Base-by-base conservation (phyloP, 2,113 vertebrate genomes). In the Hemichromis elongatus region DNA sequence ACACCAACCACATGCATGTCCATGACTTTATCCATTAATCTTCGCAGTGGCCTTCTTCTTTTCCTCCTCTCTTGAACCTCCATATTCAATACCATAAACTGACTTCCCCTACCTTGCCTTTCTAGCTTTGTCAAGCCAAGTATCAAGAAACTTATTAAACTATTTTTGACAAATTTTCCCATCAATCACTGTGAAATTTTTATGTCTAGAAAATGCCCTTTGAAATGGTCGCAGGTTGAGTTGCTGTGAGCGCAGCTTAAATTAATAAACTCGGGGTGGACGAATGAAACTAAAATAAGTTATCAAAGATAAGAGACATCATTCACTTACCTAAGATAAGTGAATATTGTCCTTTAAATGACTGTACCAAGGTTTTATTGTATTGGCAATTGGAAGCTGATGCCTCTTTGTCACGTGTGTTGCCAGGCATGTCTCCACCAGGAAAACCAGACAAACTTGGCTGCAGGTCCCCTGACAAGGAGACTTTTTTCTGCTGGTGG, bases 401-500 rank as follows among this genome's bases (percentile, higher is more conserved):
- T 16, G 52, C 4, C 47, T 87, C 68, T 90, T 92, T 87, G 28
- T 79, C 4, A 13, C 45, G 3, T 78, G 50, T 86, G 93, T 96
- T 90, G 59, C 18, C 95, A 99, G 98, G 95, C 85, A 87, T 90
- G 2, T 96, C 96, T 5, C 92, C 95, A n/a, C 98, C 98, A 33
- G 97, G 96, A 70, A 97, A 96, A 90, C 97, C 98, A 42, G 89
- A 90, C 82, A 88, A 98, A 77, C 40, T 88, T 57, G 93, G 93
- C 81, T 99, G 98, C 68, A 95, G 95, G 56, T 98, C 97, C 52
- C 95, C 97, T 2, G 97, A 98, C 63, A 99, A 98, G 84, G 97
- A 99, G 94, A 98, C 98, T 0, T 98, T 99, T 86, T 97, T 96
- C 56, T 99, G 98, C 92, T 96, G 97, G 97, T 99, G 98, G 98